Base-by-base conservation (phyloP, 2,113 vertebrate species). In the Eclectus roratus region DNA sequence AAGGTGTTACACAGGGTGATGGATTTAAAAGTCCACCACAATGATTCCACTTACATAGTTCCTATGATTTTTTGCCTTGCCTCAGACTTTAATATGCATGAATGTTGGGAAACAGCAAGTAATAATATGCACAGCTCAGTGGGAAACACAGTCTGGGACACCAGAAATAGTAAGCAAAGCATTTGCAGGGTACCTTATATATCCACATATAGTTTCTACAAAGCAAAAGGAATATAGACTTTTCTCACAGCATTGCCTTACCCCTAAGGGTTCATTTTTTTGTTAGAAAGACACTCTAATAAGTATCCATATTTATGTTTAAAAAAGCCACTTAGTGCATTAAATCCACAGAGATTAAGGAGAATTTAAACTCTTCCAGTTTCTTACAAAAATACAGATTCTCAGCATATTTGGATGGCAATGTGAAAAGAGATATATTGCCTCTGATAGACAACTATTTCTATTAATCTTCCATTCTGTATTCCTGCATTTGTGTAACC, bases 221-320 rank as follows among this genome's bases (percentile, higher is more conserved):
- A 86, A 86, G 43, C 50, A 71, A 66, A 89, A 85, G 29, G 47
- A 86, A 46, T 41, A 71, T 1, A 72, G 35, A 20, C 33, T 88
- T 93, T 96, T 92, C 90, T 73, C 85, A 94, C 69, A 61, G 85
- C 73, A 73, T 49, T 86, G 73, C 35, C 41, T 88, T 72, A 81
- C 16, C 56, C 68, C n/a, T 46, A 41, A 84, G 55, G 19, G 10
- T 79, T 84, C 14, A 7, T 37, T 83, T 93, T 47, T 80, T 90
- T 61, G 52, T 76, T 68, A 86, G n/a, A 91, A 93, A 82, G 43
- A 31, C 21, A 78, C 24, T 72, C 27, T 41, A 92, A 61, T n/a
- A 44, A 64, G 31, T 24, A 84, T 50, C 17, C 7, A 84, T 84
- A 68, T 60, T 43, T 78, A 25, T 83, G 56, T 79, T 93, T 81